These are phyloP conservation scores for Cheilinus undulatus DNA, from an alignment of 2,113 vertebrate genomes.

Conservation along the genomic window DNA sequence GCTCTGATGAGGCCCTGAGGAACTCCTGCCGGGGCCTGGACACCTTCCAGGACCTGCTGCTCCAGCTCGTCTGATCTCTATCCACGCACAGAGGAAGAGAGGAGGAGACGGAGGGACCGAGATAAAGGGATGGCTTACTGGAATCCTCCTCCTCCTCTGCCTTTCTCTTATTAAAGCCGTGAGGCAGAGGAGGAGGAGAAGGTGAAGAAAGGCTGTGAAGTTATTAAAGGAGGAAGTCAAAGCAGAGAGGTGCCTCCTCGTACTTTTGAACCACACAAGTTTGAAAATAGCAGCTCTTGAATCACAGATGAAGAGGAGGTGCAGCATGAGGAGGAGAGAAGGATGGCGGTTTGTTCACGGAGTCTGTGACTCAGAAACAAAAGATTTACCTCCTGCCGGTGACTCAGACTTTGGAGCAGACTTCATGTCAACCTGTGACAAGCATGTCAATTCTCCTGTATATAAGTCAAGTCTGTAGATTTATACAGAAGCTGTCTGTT, in stretches of 20 bases:
- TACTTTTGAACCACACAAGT: not conserved
- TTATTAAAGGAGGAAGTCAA: not conserved
- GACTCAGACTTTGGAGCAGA: slow-evolving; percentile 26
- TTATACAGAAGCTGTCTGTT: not conserved
- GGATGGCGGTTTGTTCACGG: slow-evolving; percentile 1
- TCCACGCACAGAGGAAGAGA: not conserved
- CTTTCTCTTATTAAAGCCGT: slow-evolving; percentile 4
- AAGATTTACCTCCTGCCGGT: slow-evolving; percentile 12
- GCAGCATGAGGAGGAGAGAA: slow-evolving; percentile 16
- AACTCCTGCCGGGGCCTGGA: slow-evolving; percentile 77
- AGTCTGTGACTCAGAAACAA: slow-evolving; percentile 11
- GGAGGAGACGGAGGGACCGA: slow-evolving; percentile 12
- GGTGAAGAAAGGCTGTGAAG: not conserved
- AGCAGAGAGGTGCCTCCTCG: not conserved
- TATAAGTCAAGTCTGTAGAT: slow-evolving; percentile 10
- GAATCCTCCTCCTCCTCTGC: slow-evolving; percentile 16
- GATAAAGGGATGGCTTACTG: slow-evolving; percentile 3
- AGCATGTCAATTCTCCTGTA: slow-evolving; percentile 14
- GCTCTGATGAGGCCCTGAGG: slow-evolving; percentile 68
- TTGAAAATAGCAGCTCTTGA: not conserved
- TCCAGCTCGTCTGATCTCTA: slow-evolving; percentile 82
- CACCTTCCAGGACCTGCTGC: slow-evolving; percentile 85
- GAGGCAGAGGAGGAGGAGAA: slow-evolving; percentile 38
- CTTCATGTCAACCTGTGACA: slow-evolving; percentile 7
- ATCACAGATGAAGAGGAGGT: slow-evolving; percentile 32